Evolutionary conservation across 2,888 invertebrate species (phyloP).

Genomic region (Germaria angustata): DNA sequence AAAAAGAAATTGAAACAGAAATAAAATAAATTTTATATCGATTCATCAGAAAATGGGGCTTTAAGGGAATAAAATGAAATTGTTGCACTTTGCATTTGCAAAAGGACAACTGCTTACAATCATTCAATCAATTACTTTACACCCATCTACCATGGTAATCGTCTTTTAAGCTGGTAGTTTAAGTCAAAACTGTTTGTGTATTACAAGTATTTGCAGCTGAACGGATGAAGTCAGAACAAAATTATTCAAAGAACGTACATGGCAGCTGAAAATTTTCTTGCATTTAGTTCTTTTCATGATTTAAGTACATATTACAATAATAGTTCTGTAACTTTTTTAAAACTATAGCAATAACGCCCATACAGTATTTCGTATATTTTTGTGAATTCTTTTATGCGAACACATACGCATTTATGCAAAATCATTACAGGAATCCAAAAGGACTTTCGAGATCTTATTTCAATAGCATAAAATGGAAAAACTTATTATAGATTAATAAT

Average conservation of each 20-base stretch:
- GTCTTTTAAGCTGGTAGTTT: background rate
- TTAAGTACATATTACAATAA: too few relatives aligned
- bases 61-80: background rate
- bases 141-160: constrained; percentile 2
- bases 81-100: background rate
- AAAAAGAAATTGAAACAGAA: background rate
- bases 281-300: too few relatives aligned
- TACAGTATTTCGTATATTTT: too few relatives aligned
- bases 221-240: background rate
- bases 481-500: too few relatives aligned
- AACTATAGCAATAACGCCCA: too few relatives aligned
- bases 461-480: too few relatives aligned
- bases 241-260: background rate
- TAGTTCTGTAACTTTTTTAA: too few relatives aligned
- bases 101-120: constrained; percentile 9
- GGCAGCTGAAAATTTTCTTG: too few relatives aligned
- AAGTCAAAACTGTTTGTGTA: background rate
- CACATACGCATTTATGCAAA: too few relatives aligned
- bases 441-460: too few relatives aligned
- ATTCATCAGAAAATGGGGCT: background rate
- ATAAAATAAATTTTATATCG: background rate
- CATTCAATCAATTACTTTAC: constrained; percentile 34
- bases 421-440: too few relatives aligned
- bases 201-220: background rate
- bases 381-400: too few relatives aligned